phyloP scores from a whole-genome alignment of 2,888 invertebrate genomes.

The Drosophila paracracens region DNA sequence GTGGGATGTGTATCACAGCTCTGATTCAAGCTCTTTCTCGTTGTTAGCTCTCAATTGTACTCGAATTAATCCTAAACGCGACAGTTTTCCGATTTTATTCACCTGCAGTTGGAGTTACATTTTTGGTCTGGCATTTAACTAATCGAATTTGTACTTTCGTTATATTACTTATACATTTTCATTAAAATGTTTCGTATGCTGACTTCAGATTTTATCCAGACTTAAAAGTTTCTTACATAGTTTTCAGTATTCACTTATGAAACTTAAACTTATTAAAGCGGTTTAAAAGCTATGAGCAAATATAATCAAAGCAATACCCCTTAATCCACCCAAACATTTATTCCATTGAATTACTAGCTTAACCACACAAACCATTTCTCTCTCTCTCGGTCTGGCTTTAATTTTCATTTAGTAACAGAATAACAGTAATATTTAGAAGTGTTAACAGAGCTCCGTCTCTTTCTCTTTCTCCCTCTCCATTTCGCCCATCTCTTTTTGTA shows the following conservation, averaged over 20 bases:
- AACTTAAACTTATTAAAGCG: background rate
- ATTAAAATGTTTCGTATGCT: background rate
- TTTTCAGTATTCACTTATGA: background rate
- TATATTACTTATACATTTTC: background rate
- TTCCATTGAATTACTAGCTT: background rate
- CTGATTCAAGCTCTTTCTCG: background rate
- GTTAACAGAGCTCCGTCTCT: background rate
- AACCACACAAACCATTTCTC: background rate
- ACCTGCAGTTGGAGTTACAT: background rate
- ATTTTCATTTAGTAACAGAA: conserved; percentile 2
- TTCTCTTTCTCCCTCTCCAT: background rate
- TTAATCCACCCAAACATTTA: background rate
- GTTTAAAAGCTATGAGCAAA: background rate
- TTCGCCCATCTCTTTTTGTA: background rate
- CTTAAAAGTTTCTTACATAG: background rate
- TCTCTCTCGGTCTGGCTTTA: background rate
- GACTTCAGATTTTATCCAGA: background rate
- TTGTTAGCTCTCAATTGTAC: background rate
- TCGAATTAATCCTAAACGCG: background rate
- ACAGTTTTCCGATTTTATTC: background rate
- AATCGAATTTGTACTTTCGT: background rate
- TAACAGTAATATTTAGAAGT: background rate
- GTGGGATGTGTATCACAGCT: background rate
- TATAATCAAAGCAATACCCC: background rate
- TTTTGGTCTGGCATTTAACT: background rate